These are phyloP conservation scores for Ctenosaura bakeri DNA, from an alignment of 2,797 vertebrate genomes.

Conservation along the genomic window DNA sequence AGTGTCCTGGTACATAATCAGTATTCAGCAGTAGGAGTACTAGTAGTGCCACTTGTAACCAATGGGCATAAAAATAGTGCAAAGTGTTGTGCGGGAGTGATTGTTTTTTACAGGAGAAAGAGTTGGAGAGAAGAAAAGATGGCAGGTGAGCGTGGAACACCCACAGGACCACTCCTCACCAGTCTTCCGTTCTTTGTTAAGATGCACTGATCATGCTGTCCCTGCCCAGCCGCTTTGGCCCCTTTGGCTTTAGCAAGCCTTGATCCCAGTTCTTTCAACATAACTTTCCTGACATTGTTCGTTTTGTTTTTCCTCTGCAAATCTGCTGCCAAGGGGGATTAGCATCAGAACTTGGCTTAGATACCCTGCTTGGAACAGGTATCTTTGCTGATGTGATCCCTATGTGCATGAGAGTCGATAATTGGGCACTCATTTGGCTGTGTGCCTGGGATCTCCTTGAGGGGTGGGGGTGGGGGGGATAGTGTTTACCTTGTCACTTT, in stretches of 20 bases:
- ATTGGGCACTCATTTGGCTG: slow-evolving; percentile 39
- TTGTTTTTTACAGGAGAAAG: neutral
- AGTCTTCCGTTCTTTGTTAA: neutral
- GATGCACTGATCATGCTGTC: neutral
- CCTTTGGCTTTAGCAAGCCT: neutral
- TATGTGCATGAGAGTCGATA: slow-evolving; percentile 19
- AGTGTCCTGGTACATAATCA: too few species aligned
- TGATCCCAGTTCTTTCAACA: neutral
- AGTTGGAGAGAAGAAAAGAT: neutral
- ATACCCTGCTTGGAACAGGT: slow-evolving; percentile 41
- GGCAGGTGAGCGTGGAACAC: neutral
- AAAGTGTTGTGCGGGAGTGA: neutral
- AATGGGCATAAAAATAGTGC: neutral
- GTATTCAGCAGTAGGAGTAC: too few species aligned
- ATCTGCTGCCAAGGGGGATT: slow-evolving; percentile 36
- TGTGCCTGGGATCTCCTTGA: slow-evolving; percentile 32
- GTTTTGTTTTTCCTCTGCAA: slow-evolving; percentile 13
- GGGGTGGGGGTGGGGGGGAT: neutral
- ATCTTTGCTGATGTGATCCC: slow-evolving; percentile 35
- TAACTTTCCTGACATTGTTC: neutral
- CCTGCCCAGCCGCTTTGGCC: neutral
- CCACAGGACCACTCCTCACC: neutral
- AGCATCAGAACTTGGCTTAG: slow-evolving; percentile 35
- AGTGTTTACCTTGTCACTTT: slow-evolving; percentile 33
- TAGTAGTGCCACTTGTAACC: neutral